A percentile compares a stretch with the other conserved stretches of the same genome.
Evolutionary conservation across 2,797 vertebrate species (phyloP).

Genomic region (Rhodeus uyekii): DNA sequence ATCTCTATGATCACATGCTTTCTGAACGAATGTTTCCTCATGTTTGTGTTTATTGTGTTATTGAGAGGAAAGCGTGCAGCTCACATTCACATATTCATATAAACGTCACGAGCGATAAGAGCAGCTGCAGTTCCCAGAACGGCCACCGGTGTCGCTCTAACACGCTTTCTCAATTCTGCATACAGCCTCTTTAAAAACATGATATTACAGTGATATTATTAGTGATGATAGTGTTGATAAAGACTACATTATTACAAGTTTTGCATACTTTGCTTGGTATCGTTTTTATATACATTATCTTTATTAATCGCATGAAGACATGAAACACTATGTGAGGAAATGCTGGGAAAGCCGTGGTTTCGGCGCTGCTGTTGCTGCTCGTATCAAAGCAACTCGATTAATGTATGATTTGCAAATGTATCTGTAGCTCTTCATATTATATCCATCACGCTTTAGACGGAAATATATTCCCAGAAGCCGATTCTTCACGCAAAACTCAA

Average conservation of each 20-base stretch:
- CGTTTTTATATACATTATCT: background rate
- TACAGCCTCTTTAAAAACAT: background rate
- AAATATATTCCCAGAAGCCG: too few relatives aligned
- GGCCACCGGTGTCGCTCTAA: background rate
- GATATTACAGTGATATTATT: background rate
- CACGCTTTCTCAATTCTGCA: background rate
- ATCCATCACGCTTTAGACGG: too few relatives aligned
- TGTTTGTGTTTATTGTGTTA: too few relatives aligned
- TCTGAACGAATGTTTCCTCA: too few relatives aligned
- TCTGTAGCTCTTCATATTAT: background rate
- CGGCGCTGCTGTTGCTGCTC: background rate
- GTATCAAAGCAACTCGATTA: background rate
- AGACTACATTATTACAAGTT: background rate
- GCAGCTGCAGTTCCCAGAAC: background rate
- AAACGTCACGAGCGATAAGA: too few relatives aligned
- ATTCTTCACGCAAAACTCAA: background rate
- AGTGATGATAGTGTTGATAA: background rate
- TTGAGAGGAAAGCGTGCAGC: too few relatives aligned
- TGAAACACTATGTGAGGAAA: background rate
- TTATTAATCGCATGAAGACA: slow-evolving; percentile 19
- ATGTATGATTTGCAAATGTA: background rate
- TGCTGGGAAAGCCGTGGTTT: background rate
- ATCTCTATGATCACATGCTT: too few relatives aligned
- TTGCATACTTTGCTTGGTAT: slow-evolving; percentile 12
- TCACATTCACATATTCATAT: too few relatives aligned